Conservation (phyloP, 2,888 invertebrate genomes). For the Oconnorella tubifera region DNA sequence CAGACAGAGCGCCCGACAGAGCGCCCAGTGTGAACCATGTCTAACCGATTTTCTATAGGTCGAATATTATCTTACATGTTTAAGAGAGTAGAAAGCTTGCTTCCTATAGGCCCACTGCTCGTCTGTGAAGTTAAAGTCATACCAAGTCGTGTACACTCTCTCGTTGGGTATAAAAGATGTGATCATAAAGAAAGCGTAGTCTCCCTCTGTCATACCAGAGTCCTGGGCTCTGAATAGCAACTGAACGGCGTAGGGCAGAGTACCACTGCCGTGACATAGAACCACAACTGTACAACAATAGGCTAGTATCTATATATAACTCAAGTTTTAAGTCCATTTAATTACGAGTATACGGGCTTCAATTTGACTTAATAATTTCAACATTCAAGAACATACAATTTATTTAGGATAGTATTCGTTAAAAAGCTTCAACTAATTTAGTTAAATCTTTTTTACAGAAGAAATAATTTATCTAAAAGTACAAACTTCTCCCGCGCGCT, state of each 20-base stretch:
- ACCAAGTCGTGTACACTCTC: background rate
- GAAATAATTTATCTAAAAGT: background rate
- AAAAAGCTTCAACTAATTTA: too few relatives aligned
- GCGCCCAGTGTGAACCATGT: too few relatives aligned
- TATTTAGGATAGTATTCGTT: too few relatives aligned
- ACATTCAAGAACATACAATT: too few relatives aligned
- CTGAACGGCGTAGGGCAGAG: background rate
- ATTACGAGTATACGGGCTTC: too few relatives aligned
- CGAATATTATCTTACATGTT: background rate
- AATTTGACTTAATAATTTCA: too few relatives aligned
- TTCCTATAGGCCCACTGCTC: background rate
- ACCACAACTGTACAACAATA: conserved; percentile 4
- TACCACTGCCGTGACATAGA: background rate
- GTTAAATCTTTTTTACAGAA: too few relatives aligned
- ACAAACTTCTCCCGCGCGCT: background rate
- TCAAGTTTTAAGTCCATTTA: too few relatives aligned
- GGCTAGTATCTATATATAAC: too few relatives aligned
- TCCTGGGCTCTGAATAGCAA: background rate
- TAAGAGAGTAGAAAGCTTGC: background rate
- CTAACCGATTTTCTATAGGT: too few relatives aligned
- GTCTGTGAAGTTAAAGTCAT: background rate
- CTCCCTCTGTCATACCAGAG: conserved; percentile 1
- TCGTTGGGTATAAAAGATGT: background rate
- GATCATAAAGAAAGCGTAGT: background rate
- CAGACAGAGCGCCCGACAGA: too few relatives aligned